Base-by-base conservation (phyloP, 2,888 invertebrate genomes). In the Drosophila lacicola region DNA sequence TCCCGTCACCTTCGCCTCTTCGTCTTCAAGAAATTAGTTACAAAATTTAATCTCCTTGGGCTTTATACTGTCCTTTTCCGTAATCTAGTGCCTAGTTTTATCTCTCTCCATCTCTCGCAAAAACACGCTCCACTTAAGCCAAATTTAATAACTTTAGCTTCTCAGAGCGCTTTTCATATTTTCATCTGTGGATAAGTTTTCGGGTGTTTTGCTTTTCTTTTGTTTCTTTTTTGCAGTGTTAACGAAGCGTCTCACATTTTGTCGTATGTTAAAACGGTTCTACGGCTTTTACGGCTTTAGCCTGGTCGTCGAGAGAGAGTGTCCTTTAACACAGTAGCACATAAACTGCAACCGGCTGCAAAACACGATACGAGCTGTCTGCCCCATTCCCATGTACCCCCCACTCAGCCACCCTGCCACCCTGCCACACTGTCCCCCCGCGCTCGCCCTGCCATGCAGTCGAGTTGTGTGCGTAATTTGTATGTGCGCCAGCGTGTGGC, bases 341-440 rank as follows among this genome's bases (percentile, higher is more conserved):
- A 86, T 77, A 79, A 80, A 83, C 83, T 80, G 83, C 71, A 79
- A 68, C 50, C 36, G 75, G 49, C 64, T 67, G 70, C 63, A 79
- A 75, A 70, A 79, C 79, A 69, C 57, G 70, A 68, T 63, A 61
- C 76, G 54, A 55, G 44, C 29, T 53, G 74, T 53, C 54, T 21
- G n/a, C 41, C 53, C n/a, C 34, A 13, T 14, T n/a, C 34, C 36
- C 34, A 46, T 1, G 25, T 21, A 8, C 19, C 44, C 1, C 17
- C n/a, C 13, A 17, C 37, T 25, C 25, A 25, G 0, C 2, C 21
- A 3, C 19, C 11, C 11, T 1, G 53, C 42, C 64, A 19, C 56
- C 8, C 29, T 25, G 21, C 17, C 17, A 17, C 17, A 17, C 17
- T 17, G 1, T 5, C 21, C 8, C 25, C 8, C 25, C 2, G 29